phyloP scores from a whole-genome alignment of 2,888 invertebrate genomes.

The Sinohyriopsis cumingii region DNA sequence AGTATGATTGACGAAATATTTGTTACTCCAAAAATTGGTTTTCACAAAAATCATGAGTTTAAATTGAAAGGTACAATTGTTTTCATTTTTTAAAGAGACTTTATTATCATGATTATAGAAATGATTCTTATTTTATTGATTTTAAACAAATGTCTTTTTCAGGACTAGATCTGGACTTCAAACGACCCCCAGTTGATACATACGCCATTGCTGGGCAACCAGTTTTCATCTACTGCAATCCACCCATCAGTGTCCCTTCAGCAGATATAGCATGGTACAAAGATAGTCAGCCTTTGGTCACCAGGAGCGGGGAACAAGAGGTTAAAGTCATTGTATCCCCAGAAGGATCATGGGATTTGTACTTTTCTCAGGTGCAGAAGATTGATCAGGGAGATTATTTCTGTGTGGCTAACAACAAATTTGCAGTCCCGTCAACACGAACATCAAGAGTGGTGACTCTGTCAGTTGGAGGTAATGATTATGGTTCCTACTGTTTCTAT shows the following conservation, averaged over 20 bases:
- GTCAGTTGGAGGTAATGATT: slow-evolving; percentile 54
- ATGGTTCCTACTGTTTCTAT: too few species aligned
- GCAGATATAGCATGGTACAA: slow-evolving; percentile 69
- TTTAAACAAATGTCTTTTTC: slow-evolving; percentile 10
- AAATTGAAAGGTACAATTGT: too few species aligned
- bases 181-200: slow-evolving; percentile 45
- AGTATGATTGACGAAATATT: too few species aligned
- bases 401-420: slow-evolving; percentile 61
- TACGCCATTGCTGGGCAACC: slow-evolving; percentile 53
- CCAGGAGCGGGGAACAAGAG: slow-evolving; percentile 32
- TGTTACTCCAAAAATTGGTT: too few species aligned
- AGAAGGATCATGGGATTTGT: slow-evolving; percentile 47
- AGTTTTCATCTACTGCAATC: slow-evolving; percentile 63
- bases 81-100: not conserved
- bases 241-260: slow-evolving; percentile 65
- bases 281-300: slow-evolving; percentile 45
- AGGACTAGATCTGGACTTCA: slow-evolving; percentile 58
- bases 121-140: not conserved
- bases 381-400: slow-evolving; percentile 62
- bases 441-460: slow-evolving; percentile 54
- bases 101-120: not conserved
- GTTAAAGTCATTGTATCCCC: slow-evolving; percentile 32
- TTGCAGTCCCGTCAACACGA: slow-evolving; percentile 50
- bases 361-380: slow-evolving; percentile 54
- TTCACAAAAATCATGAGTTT: too few species aligned